Evolutionary conservation across 2,888 invertebrate species (phyloP).

Genomic region (Heliconius hortense): DNA sequence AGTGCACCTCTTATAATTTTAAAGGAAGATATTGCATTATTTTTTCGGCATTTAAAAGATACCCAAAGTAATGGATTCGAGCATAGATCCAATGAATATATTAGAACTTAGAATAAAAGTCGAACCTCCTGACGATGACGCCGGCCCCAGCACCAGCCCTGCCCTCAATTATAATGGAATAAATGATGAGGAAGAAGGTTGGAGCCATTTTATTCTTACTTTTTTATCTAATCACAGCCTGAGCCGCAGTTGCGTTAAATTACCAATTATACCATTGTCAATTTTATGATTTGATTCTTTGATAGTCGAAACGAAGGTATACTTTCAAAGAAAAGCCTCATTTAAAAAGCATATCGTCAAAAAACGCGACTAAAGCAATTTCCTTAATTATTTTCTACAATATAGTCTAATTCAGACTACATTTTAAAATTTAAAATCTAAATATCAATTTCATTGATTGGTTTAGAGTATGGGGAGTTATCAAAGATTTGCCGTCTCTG

Average conservation of each 20-base stretch:
- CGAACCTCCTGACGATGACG: not conserved
- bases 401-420: too few species aligned
- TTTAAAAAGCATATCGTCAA: too few species aligned
- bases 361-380: too few species aligned
- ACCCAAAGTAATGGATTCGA: not conserved
- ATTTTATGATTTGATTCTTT: not conserved
- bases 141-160: not conserved
- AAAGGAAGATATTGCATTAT: not conserved
- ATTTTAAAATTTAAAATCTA: too few species aligned
- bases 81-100: not conserved
- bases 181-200: not conserved
- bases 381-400: too few species aligned
- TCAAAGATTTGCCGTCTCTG: slow-evolving; percentile 80
- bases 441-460: not conserved
- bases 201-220: not conserved
- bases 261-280: not conserved
- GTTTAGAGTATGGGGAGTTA: slow-evolving; percentile 56
- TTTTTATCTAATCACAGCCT: not conserved
- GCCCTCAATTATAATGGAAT: not conserved
- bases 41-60: not conserved
- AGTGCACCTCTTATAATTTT: not conserved
- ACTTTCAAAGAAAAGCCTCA: too few species aligned
- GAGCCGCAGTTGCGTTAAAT: not conserved
- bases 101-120: not conserved
- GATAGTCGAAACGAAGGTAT: too few species aligned